These are phyloP conservation scores for Crenichthys baileyi DNA, from an alignment of 2,797 vertebrate species.

Conservation along the genomic window DNA sequence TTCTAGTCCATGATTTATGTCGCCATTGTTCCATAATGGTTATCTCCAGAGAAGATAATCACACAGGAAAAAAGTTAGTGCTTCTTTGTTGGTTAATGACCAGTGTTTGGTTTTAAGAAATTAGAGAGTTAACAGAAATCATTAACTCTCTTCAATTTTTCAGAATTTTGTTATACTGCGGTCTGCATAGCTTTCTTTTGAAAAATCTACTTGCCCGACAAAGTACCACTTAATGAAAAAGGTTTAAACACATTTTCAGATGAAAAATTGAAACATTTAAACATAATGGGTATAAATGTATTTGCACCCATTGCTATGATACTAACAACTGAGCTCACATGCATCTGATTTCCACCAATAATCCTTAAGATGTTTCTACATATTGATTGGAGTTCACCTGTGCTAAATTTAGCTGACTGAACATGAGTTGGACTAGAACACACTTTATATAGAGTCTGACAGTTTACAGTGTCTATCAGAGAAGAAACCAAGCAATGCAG, in stretches of 20 bases:
- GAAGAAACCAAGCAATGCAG: no score
- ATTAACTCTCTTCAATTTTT: no score
- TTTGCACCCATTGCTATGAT: not conserved
- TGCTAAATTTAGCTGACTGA: not conserved
- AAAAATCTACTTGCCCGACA: no score
- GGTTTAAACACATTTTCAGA: not conserved
- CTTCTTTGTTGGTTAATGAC: not conserved
- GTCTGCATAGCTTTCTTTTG: no score
- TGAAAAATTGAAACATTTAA: not conserved
- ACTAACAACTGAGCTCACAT: no score
- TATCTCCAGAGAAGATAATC: conserved; percentile 1
- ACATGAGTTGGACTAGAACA: not conserved
- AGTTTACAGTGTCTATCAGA: no score
- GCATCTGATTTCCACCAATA: not conserved
- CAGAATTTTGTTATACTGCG: no score
- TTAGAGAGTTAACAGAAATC: no score
- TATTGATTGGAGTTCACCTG: not conserved
- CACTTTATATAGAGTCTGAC: no score
- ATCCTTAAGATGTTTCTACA: not conserved
- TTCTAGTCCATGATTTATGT: not conserved
- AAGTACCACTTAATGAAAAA: no score
- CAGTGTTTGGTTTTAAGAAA: not conserved
- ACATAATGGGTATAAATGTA: not conserved
- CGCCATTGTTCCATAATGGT: not conserved
- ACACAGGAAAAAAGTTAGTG: not conserved